phyloP scores from a whole-genome alignment of 2,113 vertebrate genomes.

The Grantiella picta region DNA sequence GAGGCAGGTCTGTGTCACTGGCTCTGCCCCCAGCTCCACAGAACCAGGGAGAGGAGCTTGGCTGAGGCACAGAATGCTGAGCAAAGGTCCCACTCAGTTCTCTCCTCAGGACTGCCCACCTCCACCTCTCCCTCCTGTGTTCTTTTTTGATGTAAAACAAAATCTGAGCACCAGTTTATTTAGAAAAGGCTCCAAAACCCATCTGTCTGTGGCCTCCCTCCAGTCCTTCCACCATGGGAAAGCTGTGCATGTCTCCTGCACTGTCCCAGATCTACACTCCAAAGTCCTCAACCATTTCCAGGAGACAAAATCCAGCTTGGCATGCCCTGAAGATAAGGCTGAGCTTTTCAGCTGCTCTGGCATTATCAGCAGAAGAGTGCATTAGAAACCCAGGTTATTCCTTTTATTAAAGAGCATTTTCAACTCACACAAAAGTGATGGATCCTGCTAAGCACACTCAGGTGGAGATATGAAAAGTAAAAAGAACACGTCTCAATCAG shows the following conservation, averaged over 20 bases:
- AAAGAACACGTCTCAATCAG: not conserved
- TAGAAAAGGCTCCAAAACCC: not conserved
- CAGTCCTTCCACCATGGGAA: not conserved
- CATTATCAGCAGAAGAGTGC: not conserved
- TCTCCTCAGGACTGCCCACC: not conserved
- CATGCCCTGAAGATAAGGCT: not conserved
- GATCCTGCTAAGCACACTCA: not conserved
- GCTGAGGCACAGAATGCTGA: not conserved
- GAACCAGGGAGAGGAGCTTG: not conserved
- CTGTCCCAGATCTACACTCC: not conserved
- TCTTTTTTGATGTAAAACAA: not conserved
- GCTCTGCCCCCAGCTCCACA: not conserved
- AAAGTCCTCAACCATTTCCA: not conserved
- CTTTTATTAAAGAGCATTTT: not conserved
- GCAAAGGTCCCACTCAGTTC: not conserved
- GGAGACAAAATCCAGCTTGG: not conserved
- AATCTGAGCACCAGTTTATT: not conserved
- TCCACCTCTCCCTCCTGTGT: not conserved
- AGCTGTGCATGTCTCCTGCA: accelerated
- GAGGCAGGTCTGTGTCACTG: not conserved
- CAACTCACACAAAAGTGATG: not conserved
- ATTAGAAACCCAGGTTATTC: not conserved
- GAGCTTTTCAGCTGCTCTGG: not conserved
- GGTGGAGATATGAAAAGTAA: accelerated
- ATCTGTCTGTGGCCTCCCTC: not conserved